Evolutionary conservation across 1,140 invertebrate genomes (phyloP), one percentile per base, ranked within the genome.

Genomic region (Triops longicaudatus): DNA sequence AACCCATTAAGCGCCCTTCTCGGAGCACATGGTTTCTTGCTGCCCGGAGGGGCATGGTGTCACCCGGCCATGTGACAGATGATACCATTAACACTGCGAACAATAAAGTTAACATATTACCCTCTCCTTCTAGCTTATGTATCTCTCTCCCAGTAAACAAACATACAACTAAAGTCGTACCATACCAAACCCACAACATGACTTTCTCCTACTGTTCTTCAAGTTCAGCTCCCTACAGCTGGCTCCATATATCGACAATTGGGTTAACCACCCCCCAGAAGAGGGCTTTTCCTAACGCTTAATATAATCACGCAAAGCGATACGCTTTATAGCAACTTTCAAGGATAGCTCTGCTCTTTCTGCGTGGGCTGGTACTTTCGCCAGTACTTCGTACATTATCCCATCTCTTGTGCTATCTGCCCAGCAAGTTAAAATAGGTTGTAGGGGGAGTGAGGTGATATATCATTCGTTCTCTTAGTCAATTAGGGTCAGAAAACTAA

Each of bases 41-140:
- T n/a, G 50, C 50, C 43, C 10, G 17, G 31, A 7, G 17, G 14
- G 6, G 50, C 50, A 63, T 63, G 10, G 50, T 17, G 50, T 63
- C 50, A 63, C 50, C 14, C 22, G 10, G 50, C 50, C 50, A 63
- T 63, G 50, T 22, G 50, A 63, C 50, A 63, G 50, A 63, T 63
- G 50, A 63, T 12, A 22, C 50, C 50, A 63, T 63, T 63, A 63
- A 63, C 50, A 63, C 50, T 63, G 50, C 17, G 17, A 14, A 63
- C 50, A 63, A 63, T 63, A 63, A 63, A 63, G 50, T 63, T 63
- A 63, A 63, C 17, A 63, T 63, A 63, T 63, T 63, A 63, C 22
- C 50, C 14, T 22, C n/a, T 22, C 3, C 3, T 44, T 44, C n/a
- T 37, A 7, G 31, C 31, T 37, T 37, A 37, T 37, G 31, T 63